Evolutionary conservation across 2,797 vertebrate genomes (phyloP), one percentile per base, ranked within the genome.

Genomic region (Amniataba percoides): DNA sequence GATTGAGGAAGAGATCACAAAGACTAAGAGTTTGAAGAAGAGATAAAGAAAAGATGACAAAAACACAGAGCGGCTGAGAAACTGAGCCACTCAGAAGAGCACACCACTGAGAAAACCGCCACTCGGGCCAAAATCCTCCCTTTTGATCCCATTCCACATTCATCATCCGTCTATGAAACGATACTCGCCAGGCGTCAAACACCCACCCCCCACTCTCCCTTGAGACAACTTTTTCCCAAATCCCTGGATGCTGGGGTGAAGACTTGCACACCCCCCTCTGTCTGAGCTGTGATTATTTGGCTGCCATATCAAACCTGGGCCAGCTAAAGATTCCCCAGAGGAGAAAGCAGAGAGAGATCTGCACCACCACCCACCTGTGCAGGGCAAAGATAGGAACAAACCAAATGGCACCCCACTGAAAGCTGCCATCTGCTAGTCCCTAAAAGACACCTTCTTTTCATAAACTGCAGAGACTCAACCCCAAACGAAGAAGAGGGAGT

Each of bases 71-170:
- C 1, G 4, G 40, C 57, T 68, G 52, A 83, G 70, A 83, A 78
- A 76, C 52, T 21, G 71, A 87, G 65, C 46, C 57, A 74, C 78
- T 87, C 68, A 78, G 79, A 78, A 77, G 63, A 16, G 3, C 68
- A 57, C 80, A 85, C 77, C 61, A 62, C 79, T 77, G 72, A 63
- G 69, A 81, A 87, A 80, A 77, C 64, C 72, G 71, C 70, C 4
- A 56, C 82, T 86, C 9, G 39, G 81, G 81, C 80, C 79, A 75
- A 90, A 92, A 88, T 87, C 77, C 77, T 53, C 65, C 51, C 70
- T 64, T 92, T 83, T 92, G 86, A 92, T 89, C 85, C 68, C 53
- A 45, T 82, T 90, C 81, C 86, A 87, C 83, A 78, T 84, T 67
- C 72, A 85, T 91, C 83, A 53, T 85, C 71, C 60, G 46, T 74